Evolutionary conservation across 2,888 invertebrate species (phyloP).

Genomic region (Kuschelorhynchus macadamiae): DNA sequence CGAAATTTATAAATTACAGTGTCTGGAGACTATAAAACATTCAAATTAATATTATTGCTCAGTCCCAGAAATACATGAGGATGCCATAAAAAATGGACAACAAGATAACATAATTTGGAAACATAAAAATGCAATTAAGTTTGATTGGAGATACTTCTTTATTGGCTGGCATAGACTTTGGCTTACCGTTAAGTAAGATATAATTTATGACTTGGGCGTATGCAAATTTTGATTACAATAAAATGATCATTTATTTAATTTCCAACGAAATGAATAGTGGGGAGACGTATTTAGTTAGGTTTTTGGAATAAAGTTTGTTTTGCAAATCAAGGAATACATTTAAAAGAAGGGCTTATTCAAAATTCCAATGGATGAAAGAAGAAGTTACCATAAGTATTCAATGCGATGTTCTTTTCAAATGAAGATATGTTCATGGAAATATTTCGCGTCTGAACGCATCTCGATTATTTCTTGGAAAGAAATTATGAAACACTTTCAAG

Average conservation of each 20-base stretch:
- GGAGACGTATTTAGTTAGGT: too few species aligned
- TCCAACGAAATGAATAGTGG: too few species aligned
- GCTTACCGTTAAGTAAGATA: not conserved
- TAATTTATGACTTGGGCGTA: not conserved
- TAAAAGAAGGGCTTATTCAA: too few species aligned
- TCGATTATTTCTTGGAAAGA: too few species aligned
- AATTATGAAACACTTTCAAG: too few species aligned
- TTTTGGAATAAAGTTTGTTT: too few species aligned
- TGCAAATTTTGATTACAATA: constrained; percentile 6
- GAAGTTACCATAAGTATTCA: too few species aligned
- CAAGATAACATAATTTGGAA: constrained; percentile 41
- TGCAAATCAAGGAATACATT: too few species aligned
- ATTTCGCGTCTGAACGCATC: too few species aligned
- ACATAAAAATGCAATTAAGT: constrained; percentile 41
- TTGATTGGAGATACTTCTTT: constrained; percentile 28
- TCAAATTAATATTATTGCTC: constrained; percentile 33
- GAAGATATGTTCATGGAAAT: too few species aligned
- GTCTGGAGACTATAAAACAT: constrained; percentile 27
- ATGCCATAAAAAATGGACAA: constrained; percentile 37
- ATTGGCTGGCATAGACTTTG: constrained; percentile 16
- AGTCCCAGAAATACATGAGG: constrained; percentile 19
- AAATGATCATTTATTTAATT: not conserved
- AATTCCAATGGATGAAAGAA: too few species aligned
- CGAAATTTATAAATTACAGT: constrained; percentile 26
- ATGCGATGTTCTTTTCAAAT: too few species aligned